phyloP scores from a whole-genome alignment of 2,113 vertebrate genomes.

The Stegastes partitus region DNA sequence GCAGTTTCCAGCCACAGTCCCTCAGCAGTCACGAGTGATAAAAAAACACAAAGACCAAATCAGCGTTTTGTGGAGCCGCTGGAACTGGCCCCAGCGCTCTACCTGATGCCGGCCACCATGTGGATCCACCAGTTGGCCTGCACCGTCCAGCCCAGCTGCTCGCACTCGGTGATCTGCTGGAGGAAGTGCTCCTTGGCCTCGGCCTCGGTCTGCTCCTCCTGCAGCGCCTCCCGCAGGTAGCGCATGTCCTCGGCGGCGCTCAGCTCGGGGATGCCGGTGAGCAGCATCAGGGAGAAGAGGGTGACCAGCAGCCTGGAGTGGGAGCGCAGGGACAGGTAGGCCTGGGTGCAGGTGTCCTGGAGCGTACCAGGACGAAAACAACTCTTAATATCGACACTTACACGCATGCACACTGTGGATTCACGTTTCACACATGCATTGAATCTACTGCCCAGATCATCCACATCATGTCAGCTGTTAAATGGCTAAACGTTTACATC shows the following conservation, averaged over 20 bases:
- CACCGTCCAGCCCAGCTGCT: conserved; percentile 83
- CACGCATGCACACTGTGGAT: neutral
- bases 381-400: too few relatives aligned
- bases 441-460: too few relatives aligned
- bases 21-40: too few relatives aligned
- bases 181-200: conserved; percentile 83
- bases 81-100: neutral
- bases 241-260: conserved; percentile 82
- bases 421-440: neutral
- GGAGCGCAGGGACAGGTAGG: conserved; percentile 83
- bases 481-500: too few relatives aligned
- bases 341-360: conserved; percentile 82
- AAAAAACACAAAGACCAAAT: too few relatives aligned
- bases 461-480: too few relatives aligned
- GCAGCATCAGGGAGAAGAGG: conserved; percentile 87
- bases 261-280: conserved; percentile 87
- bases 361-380: too few relatives aligned
- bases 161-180: conserved; percentile 79
- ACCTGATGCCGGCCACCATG: conserved; percentile 83
- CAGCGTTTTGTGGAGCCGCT: too few relatives aligned
- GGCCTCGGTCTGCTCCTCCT: conserved; percentile 72
- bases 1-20: too few relatives aligned
- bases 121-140: conserved; percentile 88
- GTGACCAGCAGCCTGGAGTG: conserved; percentile 85
- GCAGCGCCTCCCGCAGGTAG: conserved; percentile 85